These are phyloP conservation scores for human DNA, from an alignment of 2,113 vertebrate species.

Conservation along the genomic window DNA sequence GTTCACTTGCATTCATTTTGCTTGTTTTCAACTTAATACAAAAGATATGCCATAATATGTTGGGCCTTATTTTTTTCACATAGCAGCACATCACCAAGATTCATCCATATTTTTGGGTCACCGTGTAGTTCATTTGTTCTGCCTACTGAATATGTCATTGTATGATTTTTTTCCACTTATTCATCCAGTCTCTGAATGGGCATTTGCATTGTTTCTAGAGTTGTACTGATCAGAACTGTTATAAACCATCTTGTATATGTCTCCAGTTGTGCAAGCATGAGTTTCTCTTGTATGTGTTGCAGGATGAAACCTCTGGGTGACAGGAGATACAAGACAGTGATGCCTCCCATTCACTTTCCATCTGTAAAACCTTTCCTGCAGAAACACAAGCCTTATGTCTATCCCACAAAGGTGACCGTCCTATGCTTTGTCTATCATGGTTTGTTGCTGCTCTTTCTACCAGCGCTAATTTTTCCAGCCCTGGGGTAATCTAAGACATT, in stretches of 20 bases:
- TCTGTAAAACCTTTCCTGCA: neutral
- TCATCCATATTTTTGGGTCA: neutral
- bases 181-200: neutral
- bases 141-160: neutral
- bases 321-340: neutral
- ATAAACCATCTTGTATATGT: neutral
- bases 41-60: neutral
- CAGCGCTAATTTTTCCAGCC: constrained; percentile 15
- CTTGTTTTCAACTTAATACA: neutral
- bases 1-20: neutral
- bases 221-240: neutral
- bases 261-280: neutral
- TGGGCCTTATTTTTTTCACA: neutral
- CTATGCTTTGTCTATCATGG: neutral
- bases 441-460: neutral
- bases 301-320: neutral
- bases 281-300: neutral
- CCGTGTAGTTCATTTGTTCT: neutral
- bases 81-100: neutral
- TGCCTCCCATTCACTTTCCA: neutral
- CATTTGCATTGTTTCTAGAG: neutral
- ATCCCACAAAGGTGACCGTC: neutral
- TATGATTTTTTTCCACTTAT: neutral
- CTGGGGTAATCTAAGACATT: neutral
- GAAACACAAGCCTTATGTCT: neutral